These are phyloP conservation scores for Orbicella faveolata DNA, from an alignment of 64 coral and sea anemone genomes.

Conservation along the genomic window DNA sequence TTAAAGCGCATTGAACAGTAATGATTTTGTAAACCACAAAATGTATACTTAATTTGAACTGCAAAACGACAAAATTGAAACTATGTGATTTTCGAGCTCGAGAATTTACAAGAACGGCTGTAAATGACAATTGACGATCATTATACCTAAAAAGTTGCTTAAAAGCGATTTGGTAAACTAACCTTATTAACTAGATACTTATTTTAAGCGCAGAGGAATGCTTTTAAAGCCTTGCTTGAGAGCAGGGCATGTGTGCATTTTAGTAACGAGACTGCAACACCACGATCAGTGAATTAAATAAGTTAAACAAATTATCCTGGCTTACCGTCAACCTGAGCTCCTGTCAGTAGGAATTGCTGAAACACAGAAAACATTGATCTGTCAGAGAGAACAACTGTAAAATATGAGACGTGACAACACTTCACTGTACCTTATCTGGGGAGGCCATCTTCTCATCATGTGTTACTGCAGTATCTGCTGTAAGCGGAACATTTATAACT, in stretches of 20 bases:
- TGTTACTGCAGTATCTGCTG: constrained; percentile 12
- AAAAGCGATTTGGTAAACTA: neutral
- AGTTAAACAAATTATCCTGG: constrained; percentile 24
- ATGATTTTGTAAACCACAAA: constrained; percentile 1
- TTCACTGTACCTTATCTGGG: constrained; percentile 13
- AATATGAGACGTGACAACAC: neutral
- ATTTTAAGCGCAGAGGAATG: constrained; percentile 10
- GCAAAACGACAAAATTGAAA: neutral
- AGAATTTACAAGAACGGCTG: neutral
- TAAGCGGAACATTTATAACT: neutral
- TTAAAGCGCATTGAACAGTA: constrained; percentile 39
- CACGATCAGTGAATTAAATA: constrained; percentile 7
- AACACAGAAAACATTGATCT: constrained; percentile 58
- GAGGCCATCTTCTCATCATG: constrained; percentile 34
- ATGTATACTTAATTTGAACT: neutral
- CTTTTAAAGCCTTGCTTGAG: neutral
- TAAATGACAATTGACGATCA: neutral
- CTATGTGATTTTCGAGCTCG: neutral
- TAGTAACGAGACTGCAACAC: neutral
- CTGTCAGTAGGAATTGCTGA: constrained; percentile 83
- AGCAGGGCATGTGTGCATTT: neutral
- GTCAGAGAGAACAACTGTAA: constrained; percentile 12
- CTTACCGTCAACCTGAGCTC: constrained; percentile 90
- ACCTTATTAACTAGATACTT: neutral
- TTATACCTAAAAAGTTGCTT: neutral